Conservation (phyloP, 2,113 vertebrate genomes). For the Psittacula cyanocephala region DNA sequence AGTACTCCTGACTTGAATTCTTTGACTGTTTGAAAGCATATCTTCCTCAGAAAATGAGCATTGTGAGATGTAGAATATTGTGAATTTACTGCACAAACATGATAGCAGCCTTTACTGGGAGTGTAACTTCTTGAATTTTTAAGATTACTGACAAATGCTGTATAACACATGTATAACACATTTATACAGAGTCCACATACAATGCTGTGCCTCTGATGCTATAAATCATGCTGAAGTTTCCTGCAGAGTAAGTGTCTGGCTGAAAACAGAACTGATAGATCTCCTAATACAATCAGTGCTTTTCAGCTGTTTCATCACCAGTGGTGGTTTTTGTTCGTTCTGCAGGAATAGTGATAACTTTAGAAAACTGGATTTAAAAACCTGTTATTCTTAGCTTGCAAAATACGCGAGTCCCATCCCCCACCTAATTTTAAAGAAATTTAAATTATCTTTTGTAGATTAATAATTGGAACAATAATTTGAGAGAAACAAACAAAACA, state of each 20-base stretch:
- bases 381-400: not conserved
- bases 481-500: not conserved
- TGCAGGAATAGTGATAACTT: not conserved
- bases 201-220: not conserved
- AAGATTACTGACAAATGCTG: not conserved
- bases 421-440: not conserved
- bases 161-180: not conserved
- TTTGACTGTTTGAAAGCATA: not conserved
- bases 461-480: not conserved
- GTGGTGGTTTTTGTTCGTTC: not conserved
- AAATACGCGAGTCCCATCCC: not conserved
- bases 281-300: not conserved
- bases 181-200: not conserved
- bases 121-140: not conserved
- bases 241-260: not conserved
- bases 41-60: not conserved
- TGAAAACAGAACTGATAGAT: conserved; percentile 11
- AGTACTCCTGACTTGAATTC: not conserved
- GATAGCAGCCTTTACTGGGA: not conserved
- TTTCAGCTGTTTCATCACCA: not conserved
- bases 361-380: not conserved
- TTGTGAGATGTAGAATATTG: not conserved
- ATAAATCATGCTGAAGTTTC: conserved; percentile 50
- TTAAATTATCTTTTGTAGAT: not conserved
- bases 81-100: conserved; percentile 1